These are phyloP conservation scores for Theretra japonica DNA, from an alignment of 2,888 invertebrate genomes.

Conservation along the genomic window DNA sequence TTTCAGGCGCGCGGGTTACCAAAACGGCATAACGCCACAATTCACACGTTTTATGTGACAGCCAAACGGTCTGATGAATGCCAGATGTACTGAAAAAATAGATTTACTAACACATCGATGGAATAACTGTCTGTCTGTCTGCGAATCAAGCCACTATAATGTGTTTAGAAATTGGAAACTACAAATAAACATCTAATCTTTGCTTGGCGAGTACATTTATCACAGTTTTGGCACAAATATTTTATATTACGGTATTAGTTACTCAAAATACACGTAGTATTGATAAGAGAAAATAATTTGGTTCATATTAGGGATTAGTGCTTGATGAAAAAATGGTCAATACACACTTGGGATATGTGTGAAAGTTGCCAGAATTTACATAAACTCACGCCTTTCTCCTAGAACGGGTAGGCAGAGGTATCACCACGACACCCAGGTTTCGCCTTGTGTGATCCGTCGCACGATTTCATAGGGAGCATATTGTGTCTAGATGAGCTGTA, in stretches of 20 bases:
- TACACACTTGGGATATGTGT: no score
- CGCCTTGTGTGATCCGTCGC: no score
- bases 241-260: background rate
- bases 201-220: background rate
- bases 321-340: no score
- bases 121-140: slow-evolving; percentile 2
- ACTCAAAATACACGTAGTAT: no score
- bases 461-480: no score
- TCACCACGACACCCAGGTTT: no score
- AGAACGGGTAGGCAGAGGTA: no score
- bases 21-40: slow-evolving; percentile 4
- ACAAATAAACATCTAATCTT: background rate
- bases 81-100: slow-evolving; percentile 21
- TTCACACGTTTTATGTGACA: slow-evolving; percentile 12
- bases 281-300: no score
- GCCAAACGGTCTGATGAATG: background rate
- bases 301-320: no score
- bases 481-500: no score
- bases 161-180: background rate
- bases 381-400: no score
- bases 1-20: background rate
- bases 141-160: background rate
- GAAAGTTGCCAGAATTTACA: no score
- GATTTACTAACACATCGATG: slow-evolving; percentile 5
- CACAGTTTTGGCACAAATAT: background rate